Conservation (phyloP, 2,797 vertebrate genomes). For the Melanotaenia maccullochi region DNA sequence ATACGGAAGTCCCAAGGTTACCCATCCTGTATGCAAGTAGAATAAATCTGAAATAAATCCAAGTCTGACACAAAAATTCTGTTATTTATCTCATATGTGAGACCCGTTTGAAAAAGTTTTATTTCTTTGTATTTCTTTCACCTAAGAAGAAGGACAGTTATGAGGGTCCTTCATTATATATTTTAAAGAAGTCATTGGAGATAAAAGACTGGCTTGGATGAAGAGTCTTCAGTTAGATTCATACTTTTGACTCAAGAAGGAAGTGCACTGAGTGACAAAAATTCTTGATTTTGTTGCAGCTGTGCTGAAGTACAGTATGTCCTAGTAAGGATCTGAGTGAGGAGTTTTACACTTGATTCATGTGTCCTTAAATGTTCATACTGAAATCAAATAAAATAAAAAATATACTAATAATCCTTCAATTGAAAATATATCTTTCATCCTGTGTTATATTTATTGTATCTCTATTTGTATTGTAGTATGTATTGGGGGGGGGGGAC, state of each 20-base stretch:
- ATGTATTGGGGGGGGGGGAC: not conserved
- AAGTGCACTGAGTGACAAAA: conserved; percentile 11
- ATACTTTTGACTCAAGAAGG: not conserved
- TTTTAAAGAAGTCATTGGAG: conserved; percentile 11
- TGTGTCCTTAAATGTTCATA: not conserved
- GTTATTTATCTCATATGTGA: conserved; percentile 34
- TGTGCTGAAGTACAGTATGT: not conserved
- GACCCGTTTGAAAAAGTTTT: not conserved
- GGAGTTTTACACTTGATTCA: not conserved
- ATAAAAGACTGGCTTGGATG: conserved; percentile 8
- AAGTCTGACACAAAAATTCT: conserved; percentile 26
- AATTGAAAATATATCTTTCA: too few relatives aligned
- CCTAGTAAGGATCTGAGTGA: too few relatives aligned
- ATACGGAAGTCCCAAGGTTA: conserved; percentile 61
- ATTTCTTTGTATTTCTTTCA: conserved; percentile 2
- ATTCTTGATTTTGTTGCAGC: conserved; percentile 9
- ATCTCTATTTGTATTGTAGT: too few relatives aligned
- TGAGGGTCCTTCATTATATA: not conserved
- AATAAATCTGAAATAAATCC: conserved; percentile 63
- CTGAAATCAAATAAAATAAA: not conserved
- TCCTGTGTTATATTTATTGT: too few relatives aligned
- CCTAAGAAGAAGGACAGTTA: not conserved
- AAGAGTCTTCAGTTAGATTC: conserved; percentile 5
- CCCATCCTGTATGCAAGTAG: conserved; percentile 20
- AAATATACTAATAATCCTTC: too few relatives aligned